phyloP scores from a whole-genome alignment of 2,888 invertebrate genomes.

The Schizotus pectinicornis region DNA sequence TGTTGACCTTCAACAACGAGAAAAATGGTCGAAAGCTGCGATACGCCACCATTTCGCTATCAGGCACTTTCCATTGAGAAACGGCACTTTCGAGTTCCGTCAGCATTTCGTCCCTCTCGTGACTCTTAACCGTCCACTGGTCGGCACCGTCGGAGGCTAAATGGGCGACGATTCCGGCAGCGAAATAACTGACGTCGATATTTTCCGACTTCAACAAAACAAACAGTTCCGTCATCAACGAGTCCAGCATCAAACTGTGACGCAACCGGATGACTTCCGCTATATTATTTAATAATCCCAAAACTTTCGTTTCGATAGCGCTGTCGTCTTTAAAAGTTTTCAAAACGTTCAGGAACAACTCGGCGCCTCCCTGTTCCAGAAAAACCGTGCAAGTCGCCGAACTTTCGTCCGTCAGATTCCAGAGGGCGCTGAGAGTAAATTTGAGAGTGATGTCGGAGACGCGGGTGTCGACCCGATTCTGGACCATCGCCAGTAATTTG shows the following conservation, averaged over 20 bases:
- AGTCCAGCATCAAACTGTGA: conserved; percentile 47
- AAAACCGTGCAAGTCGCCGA: conserved; percentile 74
- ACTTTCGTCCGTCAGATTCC: conserved; percentile 82
- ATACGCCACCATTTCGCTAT: conserved; percentile 77
- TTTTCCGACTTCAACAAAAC: conserved; percentile 61
- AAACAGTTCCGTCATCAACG: conserved; percentile 44
- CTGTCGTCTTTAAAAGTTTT: conserved; percentile 67
- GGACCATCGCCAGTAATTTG: conserved; percentile 69
- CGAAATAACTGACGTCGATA: conserved; percentile 75
- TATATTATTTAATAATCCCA: conserved; percentile 73
- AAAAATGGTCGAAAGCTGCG: conserved; percentile 76
- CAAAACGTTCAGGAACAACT: conserved; percentile 70
- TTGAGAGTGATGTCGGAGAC: conserved; percentile 72
- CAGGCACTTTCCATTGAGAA: conserved; percentile 69
- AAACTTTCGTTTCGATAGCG: conserved; percentile 76
- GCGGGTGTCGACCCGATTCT: conserved; percentile 53
- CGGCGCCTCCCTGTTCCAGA: conserved; percentile 70
- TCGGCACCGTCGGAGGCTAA: conserved; percentile 66
- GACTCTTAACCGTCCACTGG: conserved; percentile 59
- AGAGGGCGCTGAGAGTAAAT: conserved; percentile 76
- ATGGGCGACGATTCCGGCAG: conserved; percentile 75
- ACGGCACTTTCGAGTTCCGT: conserved; percentile 65
- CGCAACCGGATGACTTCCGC: conserved; percentile 67
- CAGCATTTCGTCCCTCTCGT: conserved; percentile 55
- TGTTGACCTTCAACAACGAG: conserved; percentile 65